Percentiles rank a stretch among this genome's conserved stretches.
Evolutionary conservation across 2,888 invertebrate species (phyloP).

Genomic region (Cheilosia impressa): DNA sequence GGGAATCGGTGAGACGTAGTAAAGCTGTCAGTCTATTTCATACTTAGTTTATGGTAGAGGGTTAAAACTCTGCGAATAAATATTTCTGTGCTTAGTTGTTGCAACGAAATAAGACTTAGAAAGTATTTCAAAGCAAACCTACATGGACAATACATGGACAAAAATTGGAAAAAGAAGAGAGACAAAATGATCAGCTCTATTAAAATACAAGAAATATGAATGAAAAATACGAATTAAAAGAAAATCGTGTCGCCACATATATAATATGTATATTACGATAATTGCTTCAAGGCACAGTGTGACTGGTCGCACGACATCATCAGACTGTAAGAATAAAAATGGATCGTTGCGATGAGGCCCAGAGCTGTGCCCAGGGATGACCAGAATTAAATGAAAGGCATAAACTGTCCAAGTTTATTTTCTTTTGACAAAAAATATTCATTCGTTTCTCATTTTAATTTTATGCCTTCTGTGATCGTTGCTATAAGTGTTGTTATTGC

Average conservation of each 20-base stretch:
- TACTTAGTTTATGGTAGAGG: no score
- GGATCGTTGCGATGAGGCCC: slow-evolving; percentile 30
- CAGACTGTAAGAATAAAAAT: slow-evolving; percentile 25
- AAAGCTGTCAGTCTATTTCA: no score
- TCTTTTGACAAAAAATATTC: slow-evolving; percentile 60
- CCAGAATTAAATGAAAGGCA: slow-evolving; percentile 51
- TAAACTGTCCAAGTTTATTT: slow-evolving; percentile 56
- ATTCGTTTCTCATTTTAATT: slow-evolving; percentile 59
- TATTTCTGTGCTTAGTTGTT: background rate
- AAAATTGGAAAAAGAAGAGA: no score
- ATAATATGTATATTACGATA: slow-evolving; percentile 51
- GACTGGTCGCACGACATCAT: slow-evolving; percentile 43
- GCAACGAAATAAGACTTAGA: no score
- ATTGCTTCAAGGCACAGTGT: slow-evolving; percentile 40
- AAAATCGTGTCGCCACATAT: slow-evolving; percentile 62
- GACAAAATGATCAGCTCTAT: slow-evolving; percentile 31
- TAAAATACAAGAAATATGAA: slow-evolving; percentile 57
- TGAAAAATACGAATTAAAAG: slow-evolving; percentile 59
- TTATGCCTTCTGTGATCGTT: slow-evolving; percentile 46
- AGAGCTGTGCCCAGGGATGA: slow-evolving; percentile 38
- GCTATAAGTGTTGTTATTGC: slow-evolving; percentile 41
- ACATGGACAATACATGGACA: no score
- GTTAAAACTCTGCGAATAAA: no score
- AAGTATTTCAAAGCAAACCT: no score
- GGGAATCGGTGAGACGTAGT: no score